phyloP scores from a whole-genome alignment of 2,797 vertebrate species.

The Melanotaenia boesemani region DNA sequence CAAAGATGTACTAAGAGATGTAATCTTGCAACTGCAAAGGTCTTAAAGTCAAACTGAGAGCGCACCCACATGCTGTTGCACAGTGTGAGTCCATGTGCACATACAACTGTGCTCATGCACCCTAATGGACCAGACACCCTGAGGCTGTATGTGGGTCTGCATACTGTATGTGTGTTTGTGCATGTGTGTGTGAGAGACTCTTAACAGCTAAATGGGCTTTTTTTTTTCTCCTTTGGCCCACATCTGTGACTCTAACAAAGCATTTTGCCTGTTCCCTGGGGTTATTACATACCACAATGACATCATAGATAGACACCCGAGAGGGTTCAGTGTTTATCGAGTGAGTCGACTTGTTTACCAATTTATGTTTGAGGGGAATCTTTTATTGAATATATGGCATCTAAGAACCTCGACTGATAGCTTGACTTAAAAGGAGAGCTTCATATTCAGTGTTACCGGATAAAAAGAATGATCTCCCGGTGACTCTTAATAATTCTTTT shows the following conservation, averaged over 20 bases:
- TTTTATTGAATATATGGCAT: slow-evolving; percentile 34
- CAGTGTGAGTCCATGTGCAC: slow-evolving; percentile 16
- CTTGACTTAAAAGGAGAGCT: slow-evolving; percentile 1
- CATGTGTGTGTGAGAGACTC: slow-evolving; percentile 27
- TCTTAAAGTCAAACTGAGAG: slow-evolving; percentile 42
- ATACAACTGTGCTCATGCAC: slow-evolving; percentile 15
- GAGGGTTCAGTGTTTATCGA: slow-evolving; percentile 44
- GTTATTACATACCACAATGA: slow-evolving; percentile 33
- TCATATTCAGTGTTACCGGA: slow-evolving; percentile 1
- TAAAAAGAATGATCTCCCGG: slow-evolving; percentile 19
- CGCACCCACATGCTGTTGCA: slow-evolving; percentile 31
- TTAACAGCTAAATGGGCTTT: slow-evolving; percentile 36
- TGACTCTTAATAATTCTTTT: slow-evolving; percentile 28
- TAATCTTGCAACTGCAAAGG: slow-evolving; percentile 15
- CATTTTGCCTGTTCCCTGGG: slow-evolving; percentile 41
- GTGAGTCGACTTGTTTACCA: slow-evolving; percentile 34
- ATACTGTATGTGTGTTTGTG: slow-evolving; percentile 13
- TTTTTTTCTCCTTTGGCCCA: slow-evolving; percentile 48
- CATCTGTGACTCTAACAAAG: slow-evolving; percentile 55
- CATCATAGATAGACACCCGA: slow-evolving; percentile 37
- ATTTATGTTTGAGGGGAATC: slow-evolving; percentile 27
- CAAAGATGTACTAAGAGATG: slow-evolving; percentile 1
- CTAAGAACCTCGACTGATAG: slow-evolving; percentile 11
- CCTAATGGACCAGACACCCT: slow-evolving; percentile 52
- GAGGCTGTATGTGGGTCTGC: slow-evolving; percentile 42